Conservation (phyloP, 2,888 invertebrate species). For the Amphiduros pacificus region DNA sequence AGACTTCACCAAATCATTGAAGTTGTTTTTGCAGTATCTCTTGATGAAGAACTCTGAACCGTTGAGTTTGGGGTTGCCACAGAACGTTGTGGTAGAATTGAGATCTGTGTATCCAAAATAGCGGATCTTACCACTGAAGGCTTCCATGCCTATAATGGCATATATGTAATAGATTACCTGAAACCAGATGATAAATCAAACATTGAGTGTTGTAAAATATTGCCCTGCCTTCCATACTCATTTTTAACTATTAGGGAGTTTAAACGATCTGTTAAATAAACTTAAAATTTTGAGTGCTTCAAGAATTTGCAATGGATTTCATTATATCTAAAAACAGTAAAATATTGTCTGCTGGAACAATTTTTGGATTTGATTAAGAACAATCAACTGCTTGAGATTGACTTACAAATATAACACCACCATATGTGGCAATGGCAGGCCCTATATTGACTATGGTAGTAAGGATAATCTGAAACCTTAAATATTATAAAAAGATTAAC, state of each 20-base stretch:
- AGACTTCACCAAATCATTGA: constrained; percentile 59
- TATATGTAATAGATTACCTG: constrained; percentile 62
- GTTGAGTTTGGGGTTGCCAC: constrained; percentile 54
- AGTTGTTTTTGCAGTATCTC: constrained; percentile 62
- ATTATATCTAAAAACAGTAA: too few relatives aligned
- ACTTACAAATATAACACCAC: constrained; percentile 61
- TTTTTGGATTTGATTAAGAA: too few relatives aligned
- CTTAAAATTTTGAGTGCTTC: too few relatives aligned
- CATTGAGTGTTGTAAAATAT: too few relatives aligned
- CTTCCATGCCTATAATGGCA: constrained; percentile 62
- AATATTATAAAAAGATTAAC: neutral
- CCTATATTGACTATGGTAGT: constrained; percentile 60
- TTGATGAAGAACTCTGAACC: constrained; percentile 54
- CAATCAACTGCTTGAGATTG: too few relatives aligned
- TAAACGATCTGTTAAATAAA: too few relatives aligned
- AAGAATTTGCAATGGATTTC: too few relatives aligned
- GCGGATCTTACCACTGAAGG: constrained; percentile 55
- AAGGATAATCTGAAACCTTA: constrained; percentile 60
- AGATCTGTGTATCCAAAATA: constrained; percentile 46
- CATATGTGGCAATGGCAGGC: constrained; percentile 61
- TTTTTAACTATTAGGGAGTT: too few relatives aligned
- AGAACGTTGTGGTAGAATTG: constrained; percentile 35
- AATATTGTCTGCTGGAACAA: too few relatives aligned
- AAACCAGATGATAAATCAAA: too few relatives aligned
- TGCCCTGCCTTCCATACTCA: too few relatives aligned